Percentiles rank a stretch among this genome's conserved stretches.
Conservation (phyloP, 2,888 invertebrate genomes). For the Apodemia duryi region DNA sequence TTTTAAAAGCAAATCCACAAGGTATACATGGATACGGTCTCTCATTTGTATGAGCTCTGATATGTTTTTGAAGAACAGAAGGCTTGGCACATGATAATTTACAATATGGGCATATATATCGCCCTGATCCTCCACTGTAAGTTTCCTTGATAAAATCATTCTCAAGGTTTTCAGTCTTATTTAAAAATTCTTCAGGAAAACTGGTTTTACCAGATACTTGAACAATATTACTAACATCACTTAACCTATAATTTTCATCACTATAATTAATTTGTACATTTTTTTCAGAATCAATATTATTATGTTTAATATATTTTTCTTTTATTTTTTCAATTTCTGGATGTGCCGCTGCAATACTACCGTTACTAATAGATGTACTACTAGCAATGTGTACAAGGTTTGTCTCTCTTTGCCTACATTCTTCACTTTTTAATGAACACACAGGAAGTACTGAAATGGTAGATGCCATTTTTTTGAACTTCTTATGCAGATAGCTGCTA, state of each 20-base stretch:
- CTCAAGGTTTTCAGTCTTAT: constrained; percentile 77
- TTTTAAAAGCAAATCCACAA: constrained; percentile 96
- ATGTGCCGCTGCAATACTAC: constrained; percentile 69
- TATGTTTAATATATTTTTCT: constrained; percentile 47
- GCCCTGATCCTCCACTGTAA: constrained; percentile 77
- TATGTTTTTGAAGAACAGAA: constrained; percentile 95
- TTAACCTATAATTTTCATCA: constrained; percentile 67
- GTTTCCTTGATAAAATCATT: constrained; percentile 72
- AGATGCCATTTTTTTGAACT: constrained; percentile 93
- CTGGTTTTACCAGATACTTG: constrained; percentile 76
- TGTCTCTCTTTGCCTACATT: constrained; percentile 53
- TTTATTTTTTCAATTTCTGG: constrained; percentile 72
- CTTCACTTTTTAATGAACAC: constrained; percentile 51
- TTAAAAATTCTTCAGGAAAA: constrained; percentile 74
- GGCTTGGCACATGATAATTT: constrained; percentile 94
- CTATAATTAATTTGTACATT: constrained; percentile 79
- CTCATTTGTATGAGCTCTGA: constrained; percentile 95
- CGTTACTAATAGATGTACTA: constrained; percentile 60
- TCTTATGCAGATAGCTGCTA: constrained; percentile 93
- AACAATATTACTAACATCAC: constrained; percentile 71
- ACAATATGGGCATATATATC: constrained; percentile 93
- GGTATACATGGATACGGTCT: constrained; percentile 93
- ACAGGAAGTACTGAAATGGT: constrained; percentile 62
- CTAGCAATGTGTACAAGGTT: constrained; percentile 50
- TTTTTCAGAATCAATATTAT: constrained; percentile 53